Evolutionary conservation across 1,140 invertebrate species (phyloP), one percentile per base, ranked within the genome.

Genomic region (Protaetia brevitarsis): DNA sequence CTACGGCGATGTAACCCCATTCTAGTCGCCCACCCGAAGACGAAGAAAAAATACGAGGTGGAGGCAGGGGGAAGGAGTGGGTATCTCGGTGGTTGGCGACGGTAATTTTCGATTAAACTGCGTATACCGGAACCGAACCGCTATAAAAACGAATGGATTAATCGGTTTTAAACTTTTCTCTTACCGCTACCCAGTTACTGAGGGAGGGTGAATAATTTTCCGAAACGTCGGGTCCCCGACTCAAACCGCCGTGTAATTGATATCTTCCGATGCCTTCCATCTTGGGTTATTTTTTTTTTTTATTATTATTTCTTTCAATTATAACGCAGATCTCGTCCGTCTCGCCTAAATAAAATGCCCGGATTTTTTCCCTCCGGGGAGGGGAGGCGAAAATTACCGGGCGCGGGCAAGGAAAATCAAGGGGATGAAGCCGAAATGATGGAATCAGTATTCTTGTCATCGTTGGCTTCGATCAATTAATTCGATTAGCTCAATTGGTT

Each of bases 91-190:
- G n/a, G n/a, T 45, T 21, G 8, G 41, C 41, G 16, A 45, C 41
- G 41, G 23, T 45, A 58, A 58, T 58, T 58, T 58, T 58, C 56
- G 56, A 58, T 58, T 58, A 58, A 58, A 27, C 26, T 58, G 21
- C 56, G 56, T 10, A 27, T 13, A 30, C 26, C 56, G 56, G 56
- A 27, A 30, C 26, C 13, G 41, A 45, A 45, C 23, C 41, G 41
- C 23, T 45, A 45, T 45, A 45, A 45, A 45, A 45, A 45, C 23
- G 41, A 45, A 45, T 45, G 41, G 41, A 45, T 30, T 58, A 58
- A 58, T 58, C 56, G 56, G 23, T 58, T 58, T 58, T 58, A 58
- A 58, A 58, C 56, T 58, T 58, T 58, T 58, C 56, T 58, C 56
- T 58, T 58, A 58, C 23, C 26, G 56, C 3, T 30, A 4, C 26